A percentile compares a stretch with the other conserved stretches of the same genome.
These are phyloP conservation scores for Ylistrum balloti DNA, from an alignment of 1,140 invertebrate genomes.

Conservation along the genomic window DNA sequence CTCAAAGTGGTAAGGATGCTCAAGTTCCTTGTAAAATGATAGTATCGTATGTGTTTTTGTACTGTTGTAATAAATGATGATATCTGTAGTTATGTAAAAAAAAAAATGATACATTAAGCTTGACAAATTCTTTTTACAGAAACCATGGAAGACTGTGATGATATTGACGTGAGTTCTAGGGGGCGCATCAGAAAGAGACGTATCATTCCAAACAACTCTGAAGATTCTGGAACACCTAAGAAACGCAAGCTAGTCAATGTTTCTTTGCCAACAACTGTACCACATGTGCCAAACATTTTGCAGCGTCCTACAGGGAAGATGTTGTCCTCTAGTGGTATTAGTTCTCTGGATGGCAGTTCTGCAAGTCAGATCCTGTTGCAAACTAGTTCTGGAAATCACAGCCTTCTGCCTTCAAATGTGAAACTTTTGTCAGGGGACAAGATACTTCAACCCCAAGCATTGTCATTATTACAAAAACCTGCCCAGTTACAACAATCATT, in stretches of 20 bases:
- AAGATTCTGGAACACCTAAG: constrained; percentile 71
- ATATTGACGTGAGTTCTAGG: constrained; percentile 74
- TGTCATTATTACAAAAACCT: constrained; percentile 7
- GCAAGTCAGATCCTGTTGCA: not conserved
- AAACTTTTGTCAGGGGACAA: not conserved
- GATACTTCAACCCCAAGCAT: not conserved
- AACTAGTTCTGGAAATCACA: not conserved
- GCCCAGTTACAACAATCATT: constrained; percentile 43
- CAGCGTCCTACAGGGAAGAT: not conserved
- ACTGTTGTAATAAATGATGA: not conserved
- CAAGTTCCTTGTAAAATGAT: not conserved
- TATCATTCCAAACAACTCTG: constrained; percentile 78
- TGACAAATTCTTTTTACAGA: too few species aligned
- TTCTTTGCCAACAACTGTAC: constrained; percentile 14
- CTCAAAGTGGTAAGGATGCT: constrained; percentile 1
- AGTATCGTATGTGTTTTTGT: too few species aligned
- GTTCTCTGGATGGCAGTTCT: not conserved
- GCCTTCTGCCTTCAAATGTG: not conserved
- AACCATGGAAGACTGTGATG: constrained; percentile 61
- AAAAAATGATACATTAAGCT: too few species aligned
- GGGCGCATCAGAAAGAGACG: constrained; percentile 78
- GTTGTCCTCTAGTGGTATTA: not conserved
- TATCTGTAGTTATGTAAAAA: too few species aligned
- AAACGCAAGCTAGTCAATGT: constrained; percentile 62
- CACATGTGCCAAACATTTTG: constrained; percentile 53